Percentiles rank a stretch among this genome's conserved stretches.
These are phyloP conservation scores for Pocillopora damicornis DNA, from an alignment of 64 coral and sea anemone species.

Conservation along the genomic window DNA sequence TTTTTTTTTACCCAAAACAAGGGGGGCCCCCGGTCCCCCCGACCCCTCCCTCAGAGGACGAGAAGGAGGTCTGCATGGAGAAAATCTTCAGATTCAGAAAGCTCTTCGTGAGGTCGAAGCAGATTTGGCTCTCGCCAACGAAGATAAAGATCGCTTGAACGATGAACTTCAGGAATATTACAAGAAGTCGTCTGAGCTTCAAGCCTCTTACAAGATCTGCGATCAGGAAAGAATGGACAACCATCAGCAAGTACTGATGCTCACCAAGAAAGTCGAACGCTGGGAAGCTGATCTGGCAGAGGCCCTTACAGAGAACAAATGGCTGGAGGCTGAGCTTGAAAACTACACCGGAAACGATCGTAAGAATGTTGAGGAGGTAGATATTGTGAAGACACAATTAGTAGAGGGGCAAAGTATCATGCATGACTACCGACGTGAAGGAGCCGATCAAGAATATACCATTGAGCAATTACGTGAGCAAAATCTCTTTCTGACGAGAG, in stretches of 20 bases:
- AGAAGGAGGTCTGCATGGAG: constrained; percentile 64
- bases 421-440: constrained; percentile 65
- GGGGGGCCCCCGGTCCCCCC: too few species aligned
- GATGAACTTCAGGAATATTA: constrained; percentile 69
- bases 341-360: constrained; percentile 47
- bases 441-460: constrained; percentile 60
- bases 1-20: too few species aligned
- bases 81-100: constrained; percentile 63
- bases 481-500: constrained; percentile 53
- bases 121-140: constrained; percentile 61
- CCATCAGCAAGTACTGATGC: constrained; percentile 55
- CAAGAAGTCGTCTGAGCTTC: constrained; percentile 69
- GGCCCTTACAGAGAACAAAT: constrained; percentile 36
- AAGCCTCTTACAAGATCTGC: constrained; percentile 64
- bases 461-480: constrained; percentile 71
- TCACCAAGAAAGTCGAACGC: constrained; percentile 61
- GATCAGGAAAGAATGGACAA: constrained; percentile 71
- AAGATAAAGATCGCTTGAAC: constrained; percentile 72
- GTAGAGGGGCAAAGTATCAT: constrained; percentile 74
- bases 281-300: constrained; percentile 65
- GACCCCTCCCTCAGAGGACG: constrained; percentile 74
- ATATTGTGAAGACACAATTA: constrained; percentile 66
- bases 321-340: constrained; percentile 52
- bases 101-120: constrained; percentile 61
- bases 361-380: constrained; percentile 53